Evolutionary conservation across 1,140 invertebrate species (phyloP).

Genomic region (Aricia agestis): DNA sequence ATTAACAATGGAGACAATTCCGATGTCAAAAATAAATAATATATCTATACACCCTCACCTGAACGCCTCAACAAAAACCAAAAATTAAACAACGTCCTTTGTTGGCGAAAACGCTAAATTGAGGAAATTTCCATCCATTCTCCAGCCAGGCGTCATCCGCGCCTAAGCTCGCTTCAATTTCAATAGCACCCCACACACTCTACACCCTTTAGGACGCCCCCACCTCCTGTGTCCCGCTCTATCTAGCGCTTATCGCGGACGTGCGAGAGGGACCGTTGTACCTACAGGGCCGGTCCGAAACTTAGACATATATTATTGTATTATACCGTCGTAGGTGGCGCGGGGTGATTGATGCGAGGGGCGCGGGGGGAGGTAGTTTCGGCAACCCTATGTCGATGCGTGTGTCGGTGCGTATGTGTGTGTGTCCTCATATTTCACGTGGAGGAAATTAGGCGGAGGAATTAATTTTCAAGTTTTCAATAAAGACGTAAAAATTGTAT

Average conservation of each 20-base stretch:
- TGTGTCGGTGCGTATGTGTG: conserved; percentile 52
- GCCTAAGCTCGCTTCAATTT: conserved; percentile 75
- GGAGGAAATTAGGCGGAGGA: conserved; percentile 66
- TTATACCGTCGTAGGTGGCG: conserved; percentile 72
- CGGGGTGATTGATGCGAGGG: conserved; percentile 70
- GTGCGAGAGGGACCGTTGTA: conserved; percentile 40
- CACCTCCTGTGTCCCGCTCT: conserved; percentile 42
- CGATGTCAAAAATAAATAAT: background rate
- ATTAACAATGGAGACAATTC: conserved; percentile 15
- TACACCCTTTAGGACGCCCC: conserved; percentile 73
- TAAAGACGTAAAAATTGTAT: conserved; percentile 40
- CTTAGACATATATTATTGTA: conserved; percentile 75
- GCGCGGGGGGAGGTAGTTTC: conserved; percentile 61
- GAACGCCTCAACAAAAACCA: conserved; percentile 64
- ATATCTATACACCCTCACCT: conserved; percentile 39
- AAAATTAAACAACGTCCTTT: conserved; percentile 75
- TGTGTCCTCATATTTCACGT: conserved; percentile 65
- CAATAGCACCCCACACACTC: conserved; percentile 72
- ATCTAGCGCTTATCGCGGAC: conserved; percentile 18
- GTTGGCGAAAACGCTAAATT: conserved; percentile 74
- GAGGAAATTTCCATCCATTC: conserved; percentile 76
- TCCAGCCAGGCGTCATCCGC: conserved; percentile 73
- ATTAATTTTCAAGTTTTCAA: conserved; percentile 74
- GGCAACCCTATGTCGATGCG: conserved; percentile 60
- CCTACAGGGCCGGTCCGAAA: conserved; percentile 73